A percentile compares a stretch with the other conserved stretches of the same genome.
These are phyloP conservation scores for Athalia rosae DNA, from an alignment of 2,888 invertebrate species.

Conservation along the genomic window DNA sequence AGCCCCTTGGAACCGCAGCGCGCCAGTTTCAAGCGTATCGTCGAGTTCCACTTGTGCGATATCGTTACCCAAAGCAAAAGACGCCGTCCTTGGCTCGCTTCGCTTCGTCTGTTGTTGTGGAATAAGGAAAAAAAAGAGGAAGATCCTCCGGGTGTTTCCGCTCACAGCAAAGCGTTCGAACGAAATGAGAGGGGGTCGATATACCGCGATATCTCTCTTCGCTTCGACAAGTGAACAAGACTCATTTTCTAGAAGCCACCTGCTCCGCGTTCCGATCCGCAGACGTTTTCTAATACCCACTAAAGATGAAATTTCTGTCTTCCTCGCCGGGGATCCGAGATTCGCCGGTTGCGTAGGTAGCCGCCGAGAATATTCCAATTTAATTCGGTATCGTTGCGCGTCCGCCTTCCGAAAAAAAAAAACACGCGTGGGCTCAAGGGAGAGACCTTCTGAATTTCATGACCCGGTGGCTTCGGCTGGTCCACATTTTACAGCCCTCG, in stretches of 20 bases:
- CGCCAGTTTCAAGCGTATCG: conserved; percentile 18
- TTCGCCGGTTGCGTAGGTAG: conserved; percentile 10
- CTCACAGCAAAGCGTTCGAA: no score
- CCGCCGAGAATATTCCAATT: conserved; percentile 32
- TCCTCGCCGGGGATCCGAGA: neutral
- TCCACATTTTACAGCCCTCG: conserved; percentile 40
- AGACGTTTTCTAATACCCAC: no score
- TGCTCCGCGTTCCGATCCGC: no score
- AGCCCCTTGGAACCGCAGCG: neutral
- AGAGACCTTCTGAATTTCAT: conserved; percentile 41
- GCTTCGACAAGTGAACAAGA: no score
- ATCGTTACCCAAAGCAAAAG: neutral
- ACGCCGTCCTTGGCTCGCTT: no score
- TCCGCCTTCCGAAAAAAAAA: conserved; percentile 2
- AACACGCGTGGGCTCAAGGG: neutral
- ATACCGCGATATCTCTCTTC: no score
- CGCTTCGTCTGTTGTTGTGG: no score
- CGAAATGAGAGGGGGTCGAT: no score
- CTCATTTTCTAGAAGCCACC: no score
- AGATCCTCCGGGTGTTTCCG: no score
- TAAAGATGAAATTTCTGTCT: neutral
- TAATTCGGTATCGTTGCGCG: conserved; percentile 29
- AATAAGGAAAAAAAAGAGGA: no score
- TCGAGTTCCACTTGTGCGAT: neutral
- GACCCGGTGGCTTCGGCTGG: conserved; percentile 28